phyloP scores from a whole-genome alignment of 2,888 invertebrate genomes.

The Mimas tiliae region DNA sequence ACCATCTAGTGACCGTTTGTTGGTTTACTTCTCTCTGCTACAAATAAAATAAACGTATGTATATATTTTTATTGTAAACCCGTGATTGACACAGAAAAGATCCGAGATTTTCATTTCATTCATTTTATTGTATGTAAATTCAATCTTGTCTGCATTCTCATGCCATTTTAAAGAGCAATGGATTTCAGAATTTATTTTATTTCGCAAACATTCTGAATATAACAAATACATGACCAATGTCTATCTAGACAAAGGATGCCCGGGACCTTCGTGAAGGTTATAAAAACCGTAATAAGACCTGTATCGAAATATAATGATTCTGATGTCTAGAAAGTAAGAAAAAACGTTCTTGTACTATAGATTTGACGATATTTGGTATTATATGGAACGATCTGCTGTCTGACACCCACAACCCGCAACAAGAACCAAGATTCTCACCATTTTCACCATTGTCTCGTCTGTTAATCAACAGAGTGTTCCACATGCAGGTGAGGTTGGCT shows the following conservation, averaged over 20 bases:
- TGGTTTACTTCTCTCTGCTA: neutral
- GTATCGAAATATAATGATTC: neutral
- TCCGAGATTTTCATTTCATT: constrained; percentile 4
- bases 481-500: too few relatives aligned
- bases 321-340: too few relatives aligned
- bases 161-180: constrained; percentile 29
- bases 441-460: too few relatives aligned
- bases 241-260: neutral
- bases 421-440: too few relatives aligned
- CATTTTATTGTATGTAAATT: constrained; percentile 22
- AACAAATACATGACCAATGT: neutral
- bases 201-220: neutral
- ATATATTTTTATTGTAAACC: neutral
- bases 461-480: too few relatives aligned
- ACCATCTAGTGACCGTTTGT: too few relatives aligned
- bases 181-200: neutral
- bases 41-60: neutral
- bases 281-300: neutral
- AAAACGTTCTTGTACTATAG: too few relatives aligned
- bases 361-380: too few relatives aligned
- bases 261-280: neutral
- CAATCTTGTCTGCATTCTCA: constrained; percentile 4
- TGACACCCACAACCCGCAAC: too few relatives aligned
- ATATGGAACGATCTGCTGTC: too few relatives aligned
- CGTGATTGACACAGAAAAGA: constrained; percentile 13